Evolutionary conservation across 2,888 invertebrate species (phyloP).

Genomic region (Brachyopa scutellaris): DNA sequence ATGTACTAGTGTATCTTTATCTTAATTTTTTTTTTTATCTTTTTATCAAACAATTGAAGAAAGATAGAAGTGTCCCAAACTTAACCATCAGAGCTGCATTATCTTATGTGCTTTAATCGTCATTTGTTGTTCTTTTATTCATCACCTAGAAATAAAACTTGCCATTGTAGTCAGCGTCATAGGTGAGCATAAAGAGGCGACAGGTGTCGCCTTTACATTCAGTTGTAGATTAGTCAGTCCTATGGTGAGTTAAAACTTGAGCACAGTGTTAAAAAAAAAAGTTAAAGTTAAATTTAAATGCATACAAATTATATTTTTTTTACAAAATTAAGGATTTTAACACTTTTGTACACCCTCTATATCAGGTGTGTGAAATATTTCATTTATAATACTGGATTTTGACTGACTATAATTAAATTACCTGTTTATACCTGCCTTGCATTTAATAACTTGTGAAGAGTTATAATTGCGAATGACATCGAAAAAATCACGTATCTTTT

Average conservation of each 20-base stretch:
- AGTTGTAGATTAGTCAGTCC: constrained; percentile 1
- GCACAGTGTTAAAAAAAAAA: neutral
- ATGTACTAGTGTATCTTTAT: neutral
- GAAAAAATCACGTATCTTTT: neutral
- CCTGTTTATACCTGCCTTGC: too few species aligned
- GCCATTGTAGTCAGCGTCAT: too few species aligned
- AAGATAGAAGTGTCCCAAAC: neutral
- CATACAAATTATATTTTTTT: too few species aligned
- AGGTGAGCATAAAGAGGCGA: neutral
- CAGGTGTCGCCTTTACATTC: neutral
- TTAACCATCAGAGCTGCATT: neutral
- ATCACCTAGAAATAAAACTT: constrained; percentile 9
- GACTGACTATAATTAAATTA: too few species aligned
- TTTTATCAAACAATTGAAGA: neutral
- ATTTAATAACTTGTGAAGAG: too few species aligned
- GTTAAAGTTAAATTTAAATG: too few species aligned
- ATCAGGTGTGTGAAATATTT: neutral
- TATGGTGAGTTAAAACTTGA: neutral
- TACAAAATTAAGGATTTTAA: neutral
- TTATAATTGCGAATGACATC: neutral
- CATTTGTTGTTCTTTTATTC: neutral
- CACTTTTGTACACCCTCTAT: neutral
- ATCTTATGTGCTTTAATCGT: neutral
- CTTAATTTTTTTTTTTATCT: too few species aligned
- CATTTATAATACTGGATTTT: too few species aligned